Evolutionary conservation across 2,113 vertebrate species (phyloP).

Genomic region (Rutilus rutilus): DNA sequence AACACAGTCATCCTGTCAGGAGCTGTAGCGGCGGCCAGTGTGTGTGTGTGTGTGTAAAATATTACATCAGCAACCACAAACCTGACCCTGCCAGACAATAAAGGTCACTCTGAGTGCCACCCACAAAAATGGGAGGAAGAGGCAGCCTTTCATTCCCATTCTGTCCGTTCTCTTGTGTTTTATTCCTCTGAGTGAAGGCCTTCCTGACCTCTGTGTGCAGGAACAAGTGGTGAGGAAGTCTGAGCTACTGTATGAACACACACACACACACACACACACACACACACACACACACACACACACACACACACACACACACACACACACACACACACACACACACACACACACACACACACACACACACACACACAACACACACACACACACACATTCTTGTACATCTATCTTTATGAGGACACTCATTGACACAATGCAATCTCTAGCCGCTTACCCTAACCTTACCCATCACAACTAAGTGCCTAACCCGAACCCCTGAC

Average conservation of each 20-base stretch:
- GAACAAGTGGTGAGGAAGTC: slow-evolving; percentile 2
- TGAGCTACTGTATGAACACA: slow-evolving; percentile 25
- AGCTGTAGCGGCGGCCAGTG: not conserved
- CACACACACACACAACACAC: not conserved
- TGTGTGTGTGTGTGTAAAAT: slow-evolving; percentile 26
- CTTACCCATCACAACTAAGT: too few species aligned
- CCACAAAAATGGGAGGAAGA: slow-evolving; percentile 55
- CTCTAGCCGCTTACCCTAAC: too few species aligned
- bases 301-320: not conserved
- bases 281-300: not conserved
- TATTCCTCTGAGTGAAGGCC: slow-evolving; percentile 43
- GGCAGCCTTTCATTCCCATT: slow-evolving; percentile 27
- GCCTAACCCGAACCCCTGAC: too few species aligned
- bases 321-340: not conserved
- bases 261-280: slow-evolving; percentile 19
- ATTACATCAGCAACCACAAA: slow-evolving; percentile 26
- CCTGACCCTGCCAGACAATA: slow-evolving; percentile 62
- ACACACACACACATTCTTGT: not conserved
- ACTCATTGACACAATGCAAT: too few species aligned
- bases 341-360: not conserved
- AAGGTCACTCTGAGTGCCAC: slow-evolving; percentile 49
- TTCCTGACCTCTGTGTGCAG: slow-evolving; percentile 45
- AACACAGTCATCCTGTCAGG: slow-evolving; percentile 41
- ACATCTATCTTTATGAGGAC: too few species aligned
- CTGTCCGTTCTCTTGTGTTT: slow-evolving; percentile 22